Evolutionary conservation across 2,888 invertebrate genomes (phyloP), one percentile per base, ranked within the genome.

Genomic region (Epinotia brunnichana): DNA sequence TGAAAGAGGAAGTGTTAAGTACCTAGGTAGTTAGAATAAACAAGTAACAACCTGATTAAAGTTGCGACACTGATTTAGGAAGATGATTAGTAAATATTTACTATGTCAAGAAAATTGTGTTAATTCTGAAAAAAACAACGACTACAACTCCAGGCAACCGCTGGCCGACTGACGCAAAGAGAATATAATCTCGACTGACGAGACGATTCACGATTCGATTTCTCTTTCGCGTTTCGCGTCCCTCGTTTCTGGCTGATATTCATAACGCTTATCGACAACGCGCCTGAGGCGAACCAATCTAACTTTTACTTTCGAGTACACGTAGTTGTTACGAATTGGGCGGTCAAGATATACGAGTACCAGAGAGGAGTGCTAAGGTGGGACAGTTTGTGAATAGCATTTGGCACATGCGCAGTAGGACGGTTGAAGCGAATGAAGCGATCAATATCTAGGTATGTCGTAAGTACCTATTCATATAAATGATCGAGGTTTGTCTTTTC

Each of bases 81-180:
- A 48, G n/a, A 48, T n/a, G 48, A 44, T 48, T 48, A 48, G 48
- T 48, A 4, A 48, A n/a, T 48, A 19, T 41, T 41, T 15, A 21
- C 15, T 29, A 5, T 0, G 15, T 29, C 2, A 35, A 35, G 35
- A 35, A 15, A 44, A 44, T 44, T 2, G 2, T 44, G 3, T 44
- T 11, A 3, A 3, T 44, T 15, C 4, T 15, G 2, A 62, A n/a
- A n/a, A n/a, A n/a, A n/a, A 9, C n/a, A 17, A n/a, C 44, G 62
- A 17, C 48, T 51, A 17, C 48, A 17, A 4, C 29, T 29, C 17
- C 2, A 51, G 48, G 41, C 41, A 60, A 39, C 48, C 48, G 10
- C 24, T 13, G 29, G 48, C 48, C n/a, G 62, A 62, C 62, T 63
- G 62, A 35, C 21, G 21, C n/a, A n/a, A n/a, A n/a, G n/a, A n/a